phyloP scores from a whole-genome alignment of 1,140 invertebrate genomes.

The Leptinotarsa undecemlineata region DNA sequence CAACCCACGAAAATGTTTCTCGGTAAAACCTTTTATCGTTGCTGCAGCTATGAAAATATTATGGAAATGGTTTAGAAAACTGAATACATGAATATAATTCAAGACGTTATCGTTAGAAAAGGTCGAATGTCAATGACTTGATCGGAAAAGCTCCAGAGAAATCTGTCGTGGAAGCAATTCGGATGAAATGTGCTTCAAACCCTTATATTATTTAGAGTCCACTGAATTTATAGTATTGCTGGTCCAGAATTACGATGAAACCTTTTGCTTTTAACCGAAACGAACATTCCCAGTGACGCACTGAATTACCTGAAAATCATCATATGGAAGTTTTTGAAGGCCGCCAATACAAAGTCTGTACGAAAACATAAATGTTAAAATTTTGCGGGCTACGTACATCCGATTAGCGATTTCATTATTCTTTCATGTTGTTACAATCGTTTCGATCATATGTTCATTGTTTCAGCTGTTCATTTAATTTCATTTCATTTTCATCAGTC shows the following conservation, averaged over 20 bases:
- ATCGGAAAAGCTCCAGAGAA: not conserved
- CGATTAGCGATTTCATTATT: too few species aligned
- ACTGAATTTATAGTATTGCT: conserved; percentile 9
- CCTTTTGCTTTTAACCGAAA: not conserved
- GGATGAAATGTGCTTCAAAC: conserved; percentile 10
- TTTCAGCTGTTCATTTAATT: too few species aligned
- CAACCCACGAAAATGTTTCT: not conserved
- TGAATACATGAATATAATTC: not conserved
- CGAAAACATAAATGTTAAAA: too few species aligned
- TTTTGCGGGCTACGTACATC: too few species aligned
- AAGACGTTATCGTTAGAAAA: not conserved
- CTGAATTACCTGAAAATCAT: too few species aligned
- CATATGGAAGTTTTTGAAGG: too few species aligned
- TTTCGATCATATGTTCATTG: too few species aligned
- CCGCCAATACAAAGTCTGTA: too few species aligned
- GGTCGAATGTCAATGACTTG: conserved; percentile 13
- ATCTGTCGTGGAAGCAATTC: conserved; percentile 17
- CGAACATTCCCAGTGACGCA: not conserved
- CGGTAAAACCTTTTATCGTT: not conserved
- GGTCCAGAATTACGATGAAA: conserved; percentile 2
- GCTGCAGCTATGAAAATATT: not conserved
- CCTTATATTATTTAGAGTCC: conserved; percentile 6
- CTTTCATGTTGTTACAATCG: too few species aligned
- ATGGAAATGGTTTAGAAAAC: not conserved
- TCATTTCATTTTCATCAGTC: too few species aligned